Evolutionary conservation across 2,113 vertebrate species (phyloP).

Genomic region (Arizona elegans): DNA sequence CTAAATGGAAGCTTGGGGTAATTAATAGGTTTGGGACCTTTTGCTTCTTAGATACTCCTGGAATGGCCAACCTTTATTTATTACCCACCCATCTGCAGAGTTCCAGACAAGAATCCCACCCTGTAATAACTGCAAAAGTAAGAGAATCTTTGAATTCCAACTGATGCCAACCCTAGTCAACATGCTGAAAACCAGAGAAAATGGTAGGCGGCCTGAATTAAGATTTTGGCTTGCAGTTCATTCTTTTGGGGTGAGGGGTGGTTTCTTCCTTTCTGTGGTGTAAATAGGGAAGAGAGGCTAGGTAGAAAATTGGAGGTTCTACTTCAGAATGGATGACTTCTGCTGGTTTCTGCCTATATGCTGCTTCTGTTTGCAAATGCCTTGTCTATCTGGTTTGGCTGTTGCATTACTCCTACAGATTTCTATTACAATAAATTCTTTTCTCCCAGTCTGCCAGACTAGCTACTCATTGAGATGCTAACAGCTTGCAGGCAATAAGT

Average conservation of each 20-base stretch:
- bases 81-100: slow-evolving; percentile 57
- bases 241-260: no score
- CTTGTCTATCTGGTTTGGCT: background rate
- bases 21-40: accelerated
- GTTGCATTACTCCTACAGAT: background rate
- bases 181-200: slow-evolving; percentile 65
- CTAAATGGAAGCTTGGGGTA: background rate
- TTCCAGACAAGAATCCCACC: slow-evolving; percentile 50
- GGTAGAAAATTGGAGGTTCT: background rate
- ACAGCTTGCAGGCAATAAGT: background rate
- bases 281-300: background rate
- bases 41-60: slow-evolving; percentile 73
- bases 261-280: background rate
- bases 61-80: slow-evolving; percentile 78
- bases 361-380: background rate
- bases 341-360: background rate
- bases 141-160: slow-evolving; percentile 81
- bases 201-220: slow-evolving; percentile 48
- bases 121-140: slow-evolving; percentile 72
- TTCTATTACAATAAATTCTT: background rate
- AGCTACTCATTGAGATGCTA: background rate
- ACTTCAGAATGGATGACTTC: background rate
- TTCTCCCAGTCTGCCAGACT: background rate
- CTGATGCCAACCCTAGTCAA: slow-evolving; percentile 84
- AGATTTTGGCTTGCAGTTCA: background rate